These are phyloP conservation scores for Chelonus insularis DNA, from an alignment of 1,140 invertebrate species.

Conservation along the genomic window DNA sequence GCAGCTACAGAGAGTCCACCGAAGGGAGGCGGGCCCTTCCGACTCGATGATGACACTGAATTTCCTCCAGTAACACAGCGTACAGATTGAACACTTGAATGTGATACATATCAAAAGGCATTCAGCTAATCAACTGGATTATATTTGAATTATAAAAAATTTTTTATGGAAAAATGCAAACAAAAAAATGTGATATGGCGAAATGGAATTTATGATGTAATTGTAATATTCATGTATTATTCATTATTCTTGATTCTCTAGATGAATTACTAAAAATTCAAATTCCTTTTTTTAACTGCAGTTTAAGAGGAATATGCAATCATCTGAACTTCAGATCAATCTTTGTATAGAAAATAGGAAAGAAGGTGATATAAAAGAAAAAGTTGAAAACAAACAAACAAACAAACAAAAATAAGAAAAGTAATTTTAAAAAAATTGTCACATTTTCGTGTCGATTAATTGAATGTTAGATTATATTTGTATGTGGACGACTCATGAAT, in stretches of 20 bases:
- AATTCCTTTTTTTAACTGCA: not conserved
- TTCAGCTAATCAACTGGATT: not conserved
- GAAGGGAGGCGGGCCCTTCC: slow-evolving; percentile 64
- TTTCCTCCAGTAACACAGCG: slow-evolving; percentile 80
- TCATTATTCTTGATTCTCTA: not conserved
- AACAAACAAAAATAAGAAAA: slow-evolving; percentile 8
- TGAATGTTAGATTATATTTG: slow-evolving; percentile 18
- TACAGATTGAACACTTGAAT: slow-evolving; percentile 58
- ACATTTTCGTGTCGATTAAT: slow-evolving; percentile 28
- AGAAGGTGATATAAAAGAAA: no score
- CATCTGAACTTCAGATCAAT: no score
- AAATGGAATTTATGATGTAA: not conserved
- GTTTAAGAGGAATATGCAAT: no score
- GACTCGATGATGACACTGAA: slow-evolving; percentile 79
- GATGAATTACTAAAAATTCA: not conserved
- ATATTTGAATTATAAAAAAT: slow-evolving; percentile 1
- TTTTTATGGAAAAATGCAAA: slow-evolving; percentile 6
- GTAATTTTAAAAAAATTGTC: slow-evolving; percentile 14
- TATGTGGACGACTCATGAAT: slow-evolving; percentile 21
- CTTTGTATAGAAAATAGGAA: no score
- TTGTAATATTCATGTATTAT: not conserved
- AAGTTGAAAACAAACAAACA: slow-evolving; percentile 9
- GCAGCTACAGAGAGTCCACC: slow-evolving; percentile 69
- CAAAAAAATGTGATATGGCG: not conserved
- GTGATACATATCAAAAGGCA: slow-evolving; percentile 26